Evolutionary conservation across 1,140 invertebrate species (phyloP).

Genomic region (Drosophila ercepeae): DNA sequence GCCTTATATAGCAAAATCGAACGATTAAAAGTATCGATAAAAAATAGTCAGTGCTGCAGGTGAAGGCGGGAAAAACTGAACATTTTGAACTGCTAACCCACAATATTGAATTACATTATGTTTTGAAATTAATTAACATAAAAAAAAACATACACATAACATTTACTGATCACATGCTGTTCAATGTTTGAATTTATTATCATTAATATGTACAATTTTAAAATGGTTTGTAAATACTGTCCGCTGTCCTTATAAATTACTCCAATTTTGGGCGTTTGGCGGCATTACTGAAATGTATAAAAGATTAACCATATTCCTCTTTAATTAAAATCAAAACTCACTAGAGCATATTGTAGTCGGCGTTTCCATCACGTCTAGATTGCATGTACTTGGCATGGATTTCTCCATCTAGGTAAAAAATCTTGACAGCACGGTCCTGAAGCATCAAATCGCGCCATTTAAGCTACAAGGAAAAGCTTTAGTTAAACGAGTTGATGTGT

Average conservation of each 20-base stretch:
- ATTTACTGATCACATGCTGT: too few relatives aligned
- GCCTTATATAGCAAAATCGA: constrained; percentile 13
- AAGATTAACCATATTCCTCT: neutral
- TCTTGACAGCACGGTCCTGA: constrained; percentile 88
- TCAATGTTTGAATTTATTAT: neutral
- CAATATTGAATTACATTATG: too few relatives aligned
- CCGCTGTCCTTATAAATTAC: neutral
- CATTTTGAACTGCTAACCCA: neutral
- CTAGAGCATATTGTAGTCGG: constrained; percentile 51
- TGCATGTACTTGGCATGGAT: constrained; percentile 86
- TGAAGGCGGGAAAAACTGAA: neutral
- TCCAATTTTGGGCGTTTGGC: constrained; percentile 39
- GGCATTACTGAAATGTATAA: constrained; percentile 19
- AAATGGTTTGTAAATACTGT: neutral
- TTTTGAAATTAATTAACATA: too few relatives aligned
- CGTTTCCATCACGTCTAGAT: constrained; percentile 28
- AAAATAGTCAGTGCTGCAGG: neutral
- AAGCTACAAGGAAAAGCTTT: constrained; percentile 84
- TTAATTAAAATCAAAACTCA: constrained; percentile 1
- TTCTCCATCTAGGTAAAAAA: constrained; percentile 87
- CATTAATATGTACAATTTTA: constrained; percentile 10
- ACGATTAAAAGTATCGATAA: constrained; percentile 9
- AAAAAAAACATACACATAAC: too few relatives aligned
- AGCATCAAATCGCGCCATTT: constrained; percentile 89
- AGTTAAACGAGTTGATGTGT: fast-evolving